Percentiles rank a stretch among this genome's conserved stretches.
These are phyloP conservation scores for Villa cingulata DNA, from an alignment of 2,888 invertebrate genomes.

Conservation along the genomic window DNA sequence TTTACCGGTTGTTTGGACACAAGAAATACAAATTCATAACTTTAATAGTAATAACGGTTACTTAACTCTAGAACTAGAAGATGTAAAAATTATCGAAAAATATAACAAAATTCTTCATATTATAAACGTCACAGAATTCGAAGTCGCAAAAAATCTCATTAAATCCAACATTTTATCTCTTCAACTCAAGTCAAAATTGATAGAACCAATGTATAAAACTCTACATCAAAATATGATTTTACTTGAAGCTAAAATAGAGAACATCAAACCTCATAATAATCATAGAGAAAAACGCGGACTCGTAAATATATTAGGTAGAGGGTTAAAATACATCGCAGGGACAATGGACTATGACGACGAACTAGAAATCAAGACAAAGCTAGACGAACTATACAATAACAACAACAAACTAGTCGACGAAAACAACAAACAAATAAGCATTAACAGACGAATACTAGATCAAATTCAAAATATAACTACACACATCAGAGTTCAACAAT, in stretches of 20 bases:
- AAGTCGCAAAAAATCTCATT: neutral
- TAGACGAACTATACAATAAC: neutral
- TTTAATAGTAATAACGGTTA: conserved; percentile 1
- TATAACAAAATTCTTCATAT: too few relatives aligned
- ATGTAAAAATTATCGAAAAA: too few relatives aligned
- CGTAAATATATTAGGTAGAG: conserved; percentile 4
- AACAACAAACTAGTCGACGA: too few relatives aligned
- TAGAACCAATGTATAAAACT: neutral
- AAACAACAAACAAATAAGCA: too few relatives aligned
- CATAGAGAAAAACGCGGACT: conserved; percentile 3
- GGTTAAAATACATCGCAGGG: conserved; percentile 4
- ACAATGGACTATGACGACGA: conserved; percentile 2
- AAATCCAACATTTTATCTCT: neutral
- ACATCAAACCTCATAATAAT: neutral
- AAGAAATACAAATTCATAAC: neutral
- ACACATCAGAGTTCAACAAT: too few relatives aligned
- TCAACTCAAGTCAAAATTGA: neutral
- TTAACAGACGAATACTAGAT: too few relatives aligned
- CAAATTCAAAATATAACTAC: too few relatives aligned
- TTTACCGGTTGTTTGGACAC: neutral
- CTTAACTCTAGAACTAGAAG: neutral
- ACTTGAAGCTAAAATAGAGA: conserved; percentile 1
- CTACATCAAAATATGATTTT: neutral
- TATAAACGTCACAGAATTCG: neutral
- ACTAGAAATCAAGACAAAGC: neutral